These are phyloP conservation scores for Ceratina calcarata DNA, from an alignment of 1,140 invertebrate species.

Conservation along the genomic window DNA sequence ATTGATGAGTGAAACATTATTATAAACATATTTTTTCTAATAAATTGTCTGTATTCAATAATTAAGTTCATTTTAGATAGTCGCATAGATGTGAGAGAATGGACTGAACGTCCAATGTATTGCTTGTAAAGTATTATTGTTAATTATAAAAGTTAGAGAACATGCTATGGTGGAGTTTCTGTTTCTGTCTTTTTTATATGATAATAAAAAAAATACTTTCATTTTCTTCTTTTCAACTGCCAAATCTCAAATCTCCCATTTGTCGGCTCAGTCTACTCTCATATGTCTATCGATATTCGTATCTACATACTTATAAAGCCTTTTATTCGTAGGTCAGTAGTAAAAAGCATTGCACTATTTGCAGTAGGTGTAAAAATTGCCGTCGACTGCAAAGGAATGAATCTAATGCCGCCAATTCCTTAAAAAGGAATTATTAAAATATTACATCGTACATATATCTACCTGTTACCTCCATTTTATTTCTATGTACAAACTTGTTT, in stretches of 20 bases:
- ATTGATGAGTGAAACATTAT: no score
- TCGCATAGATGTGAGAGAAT: no score
- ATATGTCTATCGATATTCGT: background rate
- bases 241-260: background rate
- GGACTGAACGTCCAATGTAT: no score
- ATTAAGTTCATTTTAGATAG: no score
- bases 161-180: no score
- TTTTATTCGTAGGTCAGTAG: conserved; percentile 83
- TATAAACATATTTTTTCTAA: no score
- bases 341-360: conserved; percentile 87
- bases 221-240: no score
- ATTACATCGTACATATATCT: background rate
- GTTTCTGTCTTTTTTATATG: no score
- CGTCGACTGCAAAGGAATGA: conserved; percentile 84
- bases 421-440: conserved; percentile 1
- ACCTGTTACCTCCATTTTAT: background rate
- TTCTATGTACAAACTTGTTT: background rate
- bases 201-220: no score
- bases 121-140: background rate
- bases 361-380: conserved; percentile 85
- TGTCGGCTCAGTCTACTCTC: background rate
- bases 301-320: background rate
- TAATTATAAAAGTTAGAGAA: background rate
- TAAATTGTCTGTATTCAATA: no score
- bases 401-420: conserved; percentile 77